phyloP scores from a whole-genome alignment of 2,113 vertebrate genomes.

The Indri indri region DNA sequence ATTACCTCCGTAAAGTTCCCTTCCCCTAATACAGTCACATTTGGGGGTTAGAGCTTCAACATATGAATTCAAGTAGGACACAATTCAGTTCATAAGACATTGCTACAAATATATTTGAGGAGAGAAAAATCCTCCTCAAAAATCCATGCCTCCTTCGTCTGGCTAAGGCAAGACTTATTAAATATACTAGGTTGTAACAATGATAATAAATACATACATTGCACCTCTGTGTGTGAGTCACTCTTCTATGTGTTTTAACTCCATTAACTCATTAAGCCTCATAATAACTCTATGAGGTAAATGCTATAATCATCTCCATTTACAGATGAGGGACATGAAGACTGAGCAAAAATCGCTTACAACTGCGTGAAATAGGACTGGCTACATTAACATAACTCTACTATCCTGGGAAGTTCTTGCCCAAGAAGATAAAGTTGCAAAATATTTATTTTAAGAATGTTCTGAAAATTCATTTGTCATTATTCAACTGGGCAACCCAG shows the following conservation, averaged over 20 bases:
- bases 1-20: neutral
- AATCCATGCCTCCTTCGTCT: neutral
- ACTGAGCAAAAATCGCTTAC: conserved; percentile 22
- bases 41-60: neutral
- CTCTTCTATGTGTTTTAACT: neutral
- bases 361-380: neutral
- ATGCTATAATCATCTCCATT: conserved; percentile 43
- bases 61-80: neutral
- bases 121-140: neutral
- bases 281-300: conserved; percentile 36
- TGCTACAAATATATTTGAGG: neutral
- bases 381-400: neutral
- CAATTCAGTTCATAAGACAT: neutral
- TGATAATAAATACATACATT: neutral
- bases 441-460: conserved; percentile 18
- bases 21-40: neutral
- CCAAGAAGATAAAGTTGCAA: conserved; percentile 8
- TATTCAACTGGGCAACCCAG: neutral
- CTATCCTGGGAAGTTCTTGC: neutral
- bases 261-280: conserved; percentile 58
- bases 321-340: conserved; percentile 52
- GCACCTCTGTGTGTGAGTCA: neutral
- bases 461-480: neutral
- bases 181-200: neutral
- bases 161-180: conserved; percentile 1